Evolutionary conservation across 2,113 vertebrate genomes (phyloP).

Genomic region (Thryonomys swinderianus): DNA sequence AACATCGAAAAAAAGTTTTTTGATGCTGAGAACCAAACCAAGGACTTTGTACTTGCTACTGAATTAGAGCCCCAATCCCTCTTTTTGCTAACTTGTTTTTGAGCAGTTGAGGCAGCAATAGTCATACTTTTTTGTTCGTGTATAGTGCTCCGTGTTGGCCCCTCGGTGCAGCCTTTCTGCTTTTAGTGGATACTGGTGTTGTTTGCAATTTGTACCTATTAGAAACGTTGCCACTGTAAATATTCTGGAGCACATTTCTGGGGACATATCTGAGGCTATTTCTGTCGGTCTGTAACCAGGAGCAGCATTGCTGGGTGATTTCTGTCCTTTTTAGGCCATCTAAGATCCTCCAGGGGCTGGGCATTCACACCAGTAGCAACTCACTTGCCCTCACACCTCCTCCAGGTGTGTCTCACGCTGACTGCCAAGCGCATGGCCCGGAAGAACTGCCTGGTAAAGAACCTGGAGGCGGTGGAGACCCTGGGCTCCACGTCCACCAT

Average conservation of each 20-base stretch:
- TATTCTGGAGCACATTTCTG: background rate
- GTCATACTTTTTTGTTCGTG: background rate
- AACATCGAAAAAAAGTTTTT: background rate
- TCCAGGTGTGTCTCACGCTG: constrained; percentile 94
- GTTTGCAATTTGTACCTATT: background rate
- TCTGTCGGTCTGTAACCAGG: background rate
- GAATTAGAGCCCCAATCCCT: background rate
- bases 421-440: constrained; percentile 95
- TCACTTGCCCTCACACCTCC: accelerated
- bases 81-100: background rate
- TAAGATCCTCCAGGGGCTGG: background rate
- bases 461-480: constrained; percentile 95
- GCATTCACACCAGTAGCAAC: background rate
- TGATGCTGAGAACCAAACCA: background rate
- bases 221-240: background rate
- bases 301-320: background rate
- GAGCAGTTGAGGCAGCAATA: background rate
- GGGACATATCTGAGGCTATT: background rate
- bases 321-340: background rate
- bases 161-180: background rate
- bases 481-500: constrained; percentile 96
- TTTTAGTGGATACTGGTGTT: no score
- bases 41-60: background rate
- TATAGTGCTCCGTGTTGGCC: background rate
- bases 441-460: constrained; percentile 96